A percentile compares a stretch with the other conserved stretches of the same genome.
Conservation (phyloP, 2,888 invertebrate species). For the Eledone cirrhosa region DNA sequence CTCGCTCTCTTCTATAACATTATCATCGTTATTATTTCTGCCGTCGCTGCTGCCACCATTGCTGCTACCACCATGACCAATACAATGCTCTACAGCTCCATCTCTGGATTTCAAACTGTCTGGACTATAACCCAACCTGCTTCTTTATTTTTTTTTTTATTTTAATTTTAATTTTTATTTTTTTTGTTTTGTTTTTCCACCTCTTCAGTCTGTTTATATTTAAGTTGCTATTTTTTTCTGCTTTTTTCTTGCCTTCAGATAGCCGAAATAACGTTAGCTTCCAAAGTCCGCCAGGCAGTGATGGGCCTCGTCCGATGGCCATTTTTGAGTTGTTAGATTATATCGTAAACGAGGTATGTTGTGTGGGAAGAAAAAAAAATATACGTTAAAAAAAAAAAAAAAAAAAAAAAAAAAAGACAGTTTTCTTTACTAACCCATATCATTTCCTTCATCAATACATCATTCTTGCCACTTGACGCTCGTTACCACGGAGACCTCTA, state of each 20-base stretch:
- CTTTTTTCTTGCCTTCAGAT: conserved; percentile 29
- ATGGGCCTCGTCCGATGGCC: conserved; percentile 82
- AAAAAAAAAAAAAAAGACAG: no score
- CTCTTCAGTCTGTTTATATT: conserved; percentile 29
- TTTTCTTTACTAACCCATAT: no score
- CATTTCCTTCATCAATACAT: no score
- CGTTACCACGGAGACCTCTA: no score
- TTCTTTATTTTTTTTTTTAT: conserved; percentile 29
- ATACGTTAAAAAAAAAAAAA: no score
- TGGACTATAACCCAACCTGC: background rate
- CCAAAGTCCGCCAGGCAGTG: conserved; percentile 52
- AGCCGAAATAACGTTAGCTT: conserved; percentile 58
- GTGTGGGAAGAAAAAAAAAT: conserved; percentile 30
- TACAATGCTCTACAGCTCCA: no score
- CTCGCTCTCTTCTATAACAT: no score
- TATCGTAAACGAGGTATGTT: conserved; percentile 88
- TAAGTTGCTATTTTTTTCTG: conserved; percentile 24
- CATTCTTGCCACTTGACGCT: no score
- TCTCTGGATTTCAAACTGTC: no score
- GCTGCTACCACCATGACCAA: no score
- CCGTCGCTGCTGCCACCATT: no score
- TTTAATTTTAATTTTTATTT: conserved; percentile 30
- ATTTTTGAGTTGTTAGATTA: conserved; percentile 99
- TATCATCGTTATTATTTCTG: no score
- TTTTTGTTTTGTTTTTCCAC: conserved; percentile 32